Base-by-base conservation (phyloP, 2,888 invertebrate genomes). In the Epiblema foenella region DNA sequence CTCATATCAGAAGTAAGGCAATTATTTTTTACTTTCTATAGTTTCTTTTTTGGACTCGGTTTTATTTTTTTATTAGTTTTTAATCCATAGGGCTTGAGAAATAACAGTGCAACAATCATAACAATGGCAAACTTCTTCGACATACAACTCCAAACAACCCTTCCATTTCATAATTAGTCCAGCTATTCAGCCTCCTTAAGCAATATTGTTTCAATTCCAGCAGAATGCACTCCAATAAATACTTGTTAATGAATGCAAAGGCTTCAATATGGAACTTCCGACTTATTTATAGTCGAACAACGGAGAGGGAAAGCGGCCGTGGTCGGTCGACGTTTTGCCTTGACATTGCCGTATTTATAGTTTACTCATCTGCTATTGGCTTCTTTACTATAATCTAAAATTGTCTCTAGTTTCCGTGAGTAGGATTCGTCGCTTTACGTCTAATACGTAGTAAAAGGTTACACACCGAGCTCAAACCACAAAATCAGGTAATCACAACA, bases 331-430 rank as follows among this genome's bases (percentile, higher is more conserved):
- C 79, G 91, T 65, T 80, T 85, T 84, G 85, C 93, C 92, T 92
- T 93, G 93, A 90, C 92, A 88, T 85, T 89, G 89, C 78, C 72
- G 79, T 92, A 92, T 91, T 91, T 87, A 90, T 91, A 92, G 85
- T 75, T 76, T 70, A 77, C 81, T 84, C 81, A 73, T 77, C 81
- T 81, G 82, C 76, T 86, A 86, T 85, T 85, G 85, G 80, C 81
- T 84, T 84, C 82, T 85, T 84, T 81, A 75, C 72, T 76, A 74
- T 76, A 75, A 75, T 76, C 77, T 78, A 76, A 75, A 56, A 67
- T 33, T 54, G 49, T n/a, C 42, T 12, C 29, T 65, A 46, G 52
- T 64, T 52, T 39, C 15, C 18, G 52, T 11, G 11, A 7, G 18
- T 37, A 9, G 17, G 37, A 17, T 11, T 20, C 11, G 5, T 17